phyloP scores from a whole-genome alignment of 1,140 invertebrate species.

The Steinernema khuongi region DNA sequence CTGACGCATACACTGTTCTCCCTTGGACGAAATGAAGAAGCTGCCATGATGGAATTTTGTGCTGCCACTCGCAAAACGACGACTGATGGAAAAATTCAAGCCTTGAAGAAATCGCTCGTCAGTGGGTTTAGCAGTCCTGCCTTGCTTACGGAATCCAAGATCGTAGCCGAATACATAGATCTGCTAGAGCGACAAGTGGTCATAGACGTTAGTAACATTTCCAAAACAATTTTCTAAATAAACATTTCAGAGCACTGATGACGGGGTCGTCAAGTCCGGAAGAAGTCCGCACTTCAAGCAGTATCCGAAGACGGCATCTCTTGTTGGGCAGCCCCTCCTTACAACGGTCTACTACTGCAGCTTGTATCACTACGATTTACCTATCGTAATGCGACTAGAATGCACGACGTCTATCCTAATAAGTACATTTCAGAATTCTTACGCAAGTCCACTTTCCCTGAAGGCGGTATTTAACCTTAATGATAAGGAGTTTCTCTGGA shows the following conservation, averaged over 20 bases:
- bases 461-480: not conserved
- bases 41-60: slow-evolving; percentile 7
- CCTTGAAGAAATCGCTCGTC: not conserved
- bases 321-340: not conserved
- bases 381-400: not conserved
- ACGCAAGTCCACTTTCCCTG: not conserved
- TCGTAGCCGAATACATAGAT: not conserved
- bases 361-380: slow-evolving; percentile 3
- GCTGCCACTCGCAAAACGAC: not conserved
- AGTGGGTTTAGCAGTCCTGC: not conserved
- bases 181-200: not conserved
- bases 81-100: not conserved
- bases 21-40: slow-evolving; percentile 4
- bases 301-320: not conserved
- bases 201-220: not conserved
- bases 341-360: not conserved
- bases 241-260: not conserved
- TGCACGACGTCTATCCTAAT: not conserved
- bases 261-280: not conserved
- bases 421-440: not conserved
- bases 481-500: not conserved
- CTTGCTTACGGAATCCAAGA: not conserved
- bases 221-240: not conserved
- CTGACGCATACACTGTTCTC: not conserved
- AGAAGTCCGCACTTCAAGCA: not conserved